A percentile compares a stretch with the other conserved stretches of the same genome.
Evolutionary conservation across 2,797 vertebrate species (phyloP).

Genomic region (Menidia menidia): DNA sequence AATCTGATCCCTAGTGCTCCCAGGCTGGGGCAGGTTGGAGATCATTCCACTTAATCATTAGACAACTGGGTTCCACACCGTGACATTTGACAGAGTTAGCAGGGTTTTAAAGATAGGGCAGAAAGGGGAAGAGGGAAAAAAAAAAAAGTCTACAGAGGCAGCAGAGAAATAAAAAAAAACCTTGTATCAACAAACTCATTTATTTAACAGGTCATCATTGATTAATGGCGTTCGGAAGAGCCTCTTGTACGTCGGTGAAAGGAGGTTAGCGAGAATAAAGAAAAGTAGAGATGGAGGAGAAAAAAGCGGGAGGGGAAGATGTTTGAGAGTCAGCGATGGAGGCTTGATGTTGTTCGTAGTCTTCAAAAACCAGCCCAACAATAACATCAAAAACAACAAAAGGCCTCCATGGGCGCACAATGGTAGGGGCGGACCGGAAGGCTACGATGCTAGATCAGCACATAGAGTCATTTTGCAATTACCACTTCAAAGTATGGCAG

Average conservation of each 20-base stretch:
- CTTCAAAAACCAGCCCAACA: conserved; percentile 59
- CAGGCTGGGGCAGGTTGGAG: conserved; percentile 82
- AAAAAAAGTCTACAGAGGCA: conserved; percentile 49
- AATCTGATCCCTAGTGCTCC: conserved; percentile 79
- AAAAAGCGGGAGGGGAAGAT: conserved; percentile 15
- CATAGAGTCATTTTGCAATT: conserved; percentile 82
- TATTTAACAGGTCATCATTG: conserved; percentile 67
- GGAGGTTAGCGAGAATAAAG: conserved; percentile 51
- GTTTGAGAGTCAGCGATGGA: conserved; percentile 24
- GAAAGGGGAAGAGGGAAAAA: conserved; percentile 22
- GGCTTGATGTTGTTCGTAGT: conserved; percentile 47
- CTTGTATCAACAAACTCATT: conserved; percentile 76
- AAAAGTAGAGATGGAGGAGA: conserved; percentile 17
- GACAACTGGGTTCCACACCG: conserved; percentile 80
- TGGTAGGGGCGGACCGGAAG: conserved; percentile 57
- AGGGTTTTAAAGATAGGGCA: conserved; percentile 63
- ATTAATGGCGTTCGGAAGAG: conserved; percentile 65
- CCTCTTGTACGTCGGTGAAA: conserved; percentile 43
- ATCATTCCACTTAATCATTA: conserved; percentile 86
- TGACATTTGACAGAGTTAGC: conserved; percentile 78
- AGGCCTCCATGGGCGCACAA: conserved; percentile 53
- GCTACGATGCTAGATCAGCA: conserved; percentile 77
- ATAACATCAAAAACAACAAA: conserved; percentile 66
- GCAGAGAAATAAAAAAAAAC: conserved; percentile 63
- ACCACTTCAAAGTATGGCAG: conserved; percentile 84